Conservation (phyloP, 2,797 vertebrate genomes). For the Oreochromis grahami region DNA sequence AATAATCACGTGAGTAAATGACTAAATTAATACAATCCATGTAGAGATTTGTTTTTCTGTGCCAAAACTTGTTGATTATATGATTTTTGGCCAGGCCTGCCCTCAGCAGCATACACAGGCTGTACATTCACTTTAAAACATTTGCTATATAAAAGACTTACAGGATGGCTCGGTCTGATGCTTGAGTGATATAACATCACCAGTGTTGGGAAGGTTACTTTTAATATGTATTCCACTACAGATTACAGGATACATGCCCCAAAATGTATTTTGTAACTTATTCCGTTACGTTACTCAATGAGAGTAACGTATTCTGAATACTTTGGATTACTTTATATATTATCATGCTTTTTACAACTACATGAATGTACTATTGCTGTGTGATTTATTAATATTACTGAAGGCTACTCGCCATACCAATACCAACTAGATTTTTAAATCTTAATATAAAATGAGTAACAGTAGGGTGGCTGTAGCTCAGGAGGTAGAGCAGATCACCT, state of each 20-base stretch:
- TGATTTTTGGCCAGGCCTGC: background rate
- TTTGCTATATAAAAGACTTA: background rate
- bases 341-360: fast-evolving
- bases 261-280: fast-evolving
- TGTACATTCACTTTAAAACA: background rate
- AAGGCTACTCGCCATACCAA: fast-evolving
- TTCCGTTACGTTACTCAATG: fast-evolving
- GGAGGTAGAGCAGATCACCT: too few relatives aligned
- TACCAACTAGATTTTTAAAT: too few relatives aligned
- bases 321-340: fast-evolving
- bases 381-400: background rate
- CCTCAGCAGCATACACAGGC: background rate
- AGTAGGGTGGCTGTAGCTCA: too few relatives aligned
- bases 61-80: fast-evolving
- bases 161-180: background rate
- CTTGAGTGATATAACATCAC: background rate
- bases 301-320: background rate
- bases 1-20: background rate
- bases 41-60: background rate
- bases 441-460: too few relatives aligned
- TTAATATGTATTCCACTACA: fast-evolving
- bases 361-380: background rate
- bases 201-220: background rate
- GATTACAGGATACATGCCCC: fast-evolving
- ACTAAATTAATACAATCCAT: background rate